Evolutionary conservation across 2,888 invertebrate genomes (phyloP).

Genomic region (Himalopsyche tibetana): DNA sequence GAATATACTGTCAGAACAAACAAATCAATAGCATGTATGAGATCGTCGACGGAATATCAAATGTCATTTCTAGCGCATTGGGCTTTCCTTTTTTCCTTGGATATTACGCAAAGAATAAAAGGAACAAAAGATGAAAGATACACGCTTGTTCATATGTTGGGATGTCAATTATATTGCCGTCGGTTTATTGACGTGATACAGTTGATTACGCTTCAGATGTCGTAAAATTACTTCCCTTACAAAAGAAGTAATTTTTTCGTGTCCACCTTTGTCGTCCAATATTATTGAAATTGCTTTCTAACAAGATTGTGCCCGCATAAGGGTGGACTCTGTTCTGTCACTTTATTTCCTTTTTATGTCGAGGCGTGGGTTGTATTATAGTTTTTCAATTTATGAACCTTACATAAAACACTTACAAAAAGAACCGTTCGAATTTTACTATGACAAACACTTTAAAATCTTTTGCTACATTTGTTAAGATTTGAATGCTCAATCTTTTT

Average conservation of each 20-base stretch:
- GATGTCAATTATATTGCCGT: constrained; percentile 31
- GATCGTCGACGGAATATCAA: neutral
- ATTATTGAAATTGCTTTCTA: constrained; percentile 55
- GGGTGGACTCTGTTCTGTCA: constrained; percentile 17
- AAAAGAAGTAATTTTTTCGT: constrained; percentile 30
- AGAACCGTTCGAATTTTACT: too few species aligned
- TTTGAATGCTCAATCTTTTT: too few species aligned
- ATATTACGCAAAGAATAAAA: neutral
- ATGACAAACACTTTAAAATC: too few species aligned
- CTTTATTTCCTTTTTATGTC: constrained; percentile 48
- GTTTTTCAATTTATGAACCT: constrained; percentile 59
- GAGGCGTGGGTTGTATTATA: constrained; percentile 54
- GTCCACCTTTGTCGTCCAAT: constrained; percentile 9
- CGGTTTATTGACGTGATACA: constrained; percentile 34
- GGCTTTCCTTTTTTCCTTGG: neutral
- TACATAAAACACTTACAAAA: constrained; percentile 56
- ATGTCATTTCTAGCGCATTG: constrained; percentile 4
- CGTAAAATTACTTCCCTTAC: constrained; percentile 24
- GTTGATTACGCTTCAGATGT: constrained; percentile 30
- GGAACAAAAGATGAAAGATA: constrained; percentile 30
- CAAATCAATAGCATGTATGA: neutral
- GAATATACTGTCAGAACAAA: neutral
- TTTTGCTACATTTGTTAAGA: too few species aligned
- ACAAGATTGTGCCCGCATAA: constrained; percentile 53
- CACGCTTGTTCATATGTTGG: constrained; percentile 15